Percentiles rank a stretch among this genome's conserved stretches.
These are phyloP conservation scores for Antechinus stuartii DNA, from an alignment of 2,113 vertebrate genomes.

Conservation along the genomic window DNA sequence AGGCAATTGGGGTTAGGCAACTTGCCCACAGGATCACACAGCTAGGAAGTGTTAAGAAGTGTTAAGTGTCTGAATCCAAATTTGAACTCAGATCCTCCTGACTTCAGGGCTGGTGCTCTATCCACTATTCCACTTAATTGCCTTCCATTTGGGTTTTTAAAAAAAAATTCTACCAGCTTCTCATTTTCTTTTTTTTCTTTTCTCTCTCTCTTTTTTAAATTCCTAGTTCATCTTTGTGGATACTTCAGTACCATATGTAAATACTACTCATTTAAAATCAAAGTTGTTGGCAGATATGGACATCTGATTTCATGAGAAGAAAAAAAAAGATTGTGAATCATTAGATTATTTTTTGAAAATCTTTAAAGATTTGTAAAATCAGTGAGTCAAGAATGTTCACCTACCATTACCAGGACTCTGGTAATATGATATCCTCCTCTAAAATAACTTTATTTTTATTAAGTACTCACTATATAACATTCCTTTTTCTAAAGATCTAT, in stretches of 20 bases:
- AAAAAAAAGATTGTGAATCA: constrained; percentile 63
- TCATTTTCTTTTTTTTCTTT: neutral
- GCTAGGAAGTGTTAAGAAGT: no score
- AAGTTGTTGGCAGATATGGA: neutral
- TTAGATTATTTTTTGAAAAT: constrained; percentile 71
- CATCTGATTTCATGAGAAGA: constrained; percentile 43
- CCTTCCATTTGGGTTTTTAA: neutral
- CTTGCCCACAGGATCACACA: no score
- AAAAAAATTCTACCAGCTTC: constrained; percentile 5
- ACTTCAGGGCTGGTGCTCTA: no score
- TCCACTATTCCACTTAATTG: no score
- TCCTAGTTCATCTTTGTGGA: neutral
- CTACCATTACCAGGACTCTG: neutral
- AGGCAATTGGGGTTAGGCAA: no score
- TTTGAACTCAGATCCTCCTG: no score
- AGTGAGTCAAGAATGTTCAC: neutral
- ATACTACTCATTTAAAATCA: neutral
- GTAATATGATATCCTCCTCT: neutral
- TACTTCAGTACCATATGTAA: neutral
- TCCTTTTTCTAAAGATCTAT: neutral
- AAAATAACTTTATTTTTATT: neutral
- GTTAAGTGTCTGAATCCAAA: no score
- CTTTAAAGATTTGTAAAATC: constrained; percentile 55
- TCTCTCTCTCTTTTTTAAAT: neutral
- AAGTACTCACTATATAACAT: neutral